Conservation (phyloP, 2,797 vertebrate species). For the Sebastes glaucus region DNA sequence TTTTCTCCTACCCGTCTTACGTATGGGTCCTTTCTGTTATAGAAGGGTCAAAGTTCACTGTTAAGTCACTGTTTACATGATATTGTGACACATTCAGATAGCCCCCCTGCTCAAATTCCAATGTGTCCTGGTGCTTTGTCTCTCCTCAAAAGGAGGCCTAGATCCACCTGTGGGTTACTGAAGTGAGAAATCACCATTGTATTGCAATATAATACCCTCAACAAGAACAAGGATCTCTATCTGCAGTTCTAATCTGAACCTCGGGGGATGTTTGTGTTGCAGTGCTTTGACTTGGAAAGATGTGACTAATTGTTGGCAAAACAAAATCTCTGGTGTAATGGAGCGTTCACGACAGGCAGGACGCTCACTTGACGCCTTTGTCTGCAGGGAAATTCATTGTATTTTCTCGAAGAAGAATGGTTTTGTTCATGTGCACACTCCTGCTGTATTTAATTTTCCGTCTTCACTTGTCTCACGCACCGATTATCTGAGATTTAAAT, state of each 20-base stretch:
- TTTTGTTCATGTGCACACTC: not conserved
- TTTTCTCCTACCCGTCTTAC: not conserved
- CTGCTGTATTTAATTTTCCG: not conserved
- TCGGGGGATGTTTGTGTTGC: slow-evolving; percentile 26
- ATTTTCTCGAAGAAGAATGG: not conserved
- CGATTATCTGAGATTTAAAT: slow-evolving; percentile 42
- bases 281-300: slow-evolving; percentile 45
- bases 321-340: slow-evolving; percentile 42
- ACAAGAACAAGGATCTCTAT: slow-evolving; percentile 2
- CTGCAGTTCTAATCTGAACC: slow-evolving; percentile 15
- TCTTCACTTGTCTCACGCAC: not conserved
- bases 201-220: slow-evolving; percentile 1
- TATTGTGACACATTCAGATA: not conserved
- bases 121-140: not conserved
- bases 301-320: slow-evolving; percentile 62
- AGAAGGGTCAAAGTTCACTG: not conserved
- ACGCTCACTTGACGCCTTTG: not conserved
- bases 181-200: not conserved
- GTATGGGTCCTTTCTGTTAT: not conserved
- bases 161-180: not conserved
- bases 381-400: not conserved
- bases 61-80: slow-evolving; percentile 1
- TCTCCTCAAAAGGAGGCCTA: not conserved
- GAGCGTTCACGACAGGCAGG: slow-evolving; percentile 27
- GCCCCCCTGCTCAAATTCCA: not conserved